Evolutionary conservation across 2,888 invertebrate species (phyloP), one percentile per base, ranked within the genome.

Genomic region (Apotomis capreana): DNA sequence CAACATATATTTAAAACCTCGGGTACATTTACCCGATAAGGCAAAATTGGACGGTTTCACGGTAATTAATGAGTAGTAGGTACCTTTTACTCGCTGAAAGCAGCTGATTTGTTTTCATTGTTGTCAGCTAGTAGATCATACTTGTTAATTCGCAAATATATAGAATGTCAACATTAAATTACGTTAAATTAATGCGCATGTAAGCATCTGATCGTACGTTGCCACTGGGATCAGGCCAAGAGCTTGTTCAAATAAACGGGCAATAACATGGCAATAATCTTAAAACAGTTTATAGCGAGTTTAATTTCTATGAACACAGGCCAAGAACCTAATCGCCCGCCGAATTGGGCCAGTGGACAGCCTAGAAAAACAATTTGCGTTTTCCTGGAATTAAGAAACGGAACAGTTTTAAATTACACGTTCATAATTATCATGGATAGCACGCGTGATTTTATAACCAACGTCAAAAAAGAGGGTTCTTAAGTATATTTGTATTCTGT

Each of bases 241-340:
- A 60, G 67, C 13, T 40, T 61, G 61, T 49, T 51, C 55, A 70
- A 61, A 70, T 70, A 70, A 70, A 70, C 70, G n/a, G 65, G 49
- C 55, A 67, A 67, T 61, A 37, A 61, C 67, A 55, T 67, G 65
- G 49, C 55, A 67, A 67, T 61, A 37, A 61, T 70, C 61, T 67
- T 51, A 61, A 60, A 61, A 61, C 65, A 67, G 65, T 67, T 65
- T 67, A 65, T 54, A 70, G 60, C 57, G n/a, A 55, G n/a, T 61
- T 67, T 49, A n/a, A 57, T 61, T 70, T 70, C 67, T 51, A 61
- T 57, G 55, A 67, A 70, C 61, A 57, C 55, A 51, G 46, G 70
- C 67, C 61, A 70, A 67, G 36, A 67, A 55, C 15, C 57, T 57
- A 51, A 37, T 62, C 60, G 55, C 10, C 49, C 55, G 51, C 46